These are phyloP conservation scores for Vanessa atalanta DNA, from an alignment of 1,140 invertebrate genomes.

Conservation along the genomic window DNA sequence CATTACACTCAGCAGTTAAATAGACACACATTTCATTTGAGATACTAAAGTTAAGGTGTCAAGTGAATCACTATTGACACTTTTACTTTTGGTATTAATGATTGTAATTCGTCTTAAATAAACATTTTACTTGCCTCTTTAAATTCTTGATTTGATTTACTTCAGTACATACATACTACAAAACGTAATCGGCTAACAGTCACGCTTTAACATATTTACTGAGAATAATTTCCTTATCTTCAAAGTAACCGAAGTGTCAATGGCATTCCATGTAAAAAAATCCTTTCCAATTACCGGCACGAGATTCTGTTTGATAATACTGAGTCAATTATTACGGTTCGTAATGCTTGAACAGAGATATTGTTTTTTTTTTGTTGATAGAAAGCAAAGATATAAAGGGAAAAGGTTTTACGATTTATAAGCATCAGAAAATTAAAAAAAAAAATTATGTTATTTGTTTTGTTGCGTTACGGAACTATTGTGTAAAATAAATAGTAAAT, in stretches of 20 bases:
- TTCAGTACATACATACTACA: too few species aligned
- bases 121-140: too few species aligned
- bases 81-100: too few species aligned
- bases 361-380: slow-evolving; percentile 41
- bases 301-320: slow-evolving; percentile 45
- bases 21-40: too few species aligned
- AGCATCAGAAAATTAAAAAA: slow-evolving; percentile 1
- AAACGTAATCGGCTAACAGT: neutral
- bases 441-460: neutral
- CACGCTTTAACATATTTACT: slow-evolving; percentile 3
- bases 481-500: too few species aligned
- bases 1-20: too few species aligned
- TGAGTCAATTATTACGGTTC: slow-evolving; percentile 44
- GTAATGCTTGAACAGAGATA: slow-evolving; percentile 44
- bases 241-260: slow-evolving; percentile 31
- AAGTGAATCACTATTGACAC: too few species aligned
- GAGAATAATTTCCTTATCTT: slow-evolving; percentile 25
- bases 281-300: slow-evolving; percentile 44
- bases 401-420: slow-evolving; percentile 9
- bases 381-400: slow-evolving; percentile 23
- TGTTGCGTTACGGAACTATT: neutral
- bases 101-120: too few species aligned
- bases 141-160: too few species aligned
- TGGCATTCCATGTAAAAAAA: slow-evolving; percentile 29
- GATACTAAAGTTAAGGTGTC: too few species aligned